Evolutionary conservation across 2,888 invertebrate species (phyloP), one percentile per base, ranked within the genome.

Genomic region (Acleris cristana): DNA sequence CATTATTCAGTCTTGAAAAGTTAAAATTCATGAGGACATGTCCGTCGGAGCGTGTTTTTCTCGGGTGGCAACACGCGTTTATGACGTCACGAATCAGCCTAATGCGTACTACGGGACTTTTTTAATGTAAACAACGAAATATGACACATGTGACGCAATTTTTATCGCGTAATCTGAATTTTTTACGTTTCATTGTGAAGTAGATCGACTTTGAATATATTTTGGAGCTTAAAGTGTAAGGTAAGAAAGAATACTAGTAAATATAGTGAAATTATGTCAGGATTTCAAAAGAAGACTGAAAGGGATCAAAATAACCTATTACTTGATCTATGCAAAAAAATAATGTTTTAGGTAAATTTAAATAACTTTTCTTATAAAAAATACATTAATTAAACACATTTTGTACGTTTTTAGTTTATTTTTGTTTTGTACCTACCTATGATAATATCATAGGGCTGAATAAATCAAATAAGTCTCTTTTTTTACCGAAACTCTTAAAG

Each of bases 11-110:
- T 75, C 70, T 59, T 51, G 52, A 51, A 64, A 76, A 79, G 84
- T 89, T 88, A 87, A 90, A 87, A 90, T 90, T 89, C 90, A 90
- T 86, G 88, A 88, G 84, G 72, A 78, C 74, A 79, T 79, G 79
- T 78, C 77, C 77, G 52, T 77, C 76, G 78, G 77, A 78, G 76
- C 77, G 83, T 82, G 86, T 86, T 83, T 87, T 81, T 81, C 77
- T 75, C 72, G 74, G 71, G 70, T 78, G 80, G 82, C 79, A 83
- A 80, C 83, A 83, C 70, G 77, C 78, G 76, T 82, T 87, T 87
- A 88, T 86, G 85, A 85, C 82, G 79, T 88, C 89, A 89, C 88
- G 88, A 88, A 79, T 82, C 76, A 83, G 79, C 76, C 81, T 87
- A 86, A 87, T 75, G 76, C 61, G 54, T 75, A 71, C 69, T 54